A percentile compares a stretch with the other conserved stretches of the same genome.
phyloP scores from a whole-genome alignment of 1,140 invertebrate species.

The Solenopsis invicta region DNA sequence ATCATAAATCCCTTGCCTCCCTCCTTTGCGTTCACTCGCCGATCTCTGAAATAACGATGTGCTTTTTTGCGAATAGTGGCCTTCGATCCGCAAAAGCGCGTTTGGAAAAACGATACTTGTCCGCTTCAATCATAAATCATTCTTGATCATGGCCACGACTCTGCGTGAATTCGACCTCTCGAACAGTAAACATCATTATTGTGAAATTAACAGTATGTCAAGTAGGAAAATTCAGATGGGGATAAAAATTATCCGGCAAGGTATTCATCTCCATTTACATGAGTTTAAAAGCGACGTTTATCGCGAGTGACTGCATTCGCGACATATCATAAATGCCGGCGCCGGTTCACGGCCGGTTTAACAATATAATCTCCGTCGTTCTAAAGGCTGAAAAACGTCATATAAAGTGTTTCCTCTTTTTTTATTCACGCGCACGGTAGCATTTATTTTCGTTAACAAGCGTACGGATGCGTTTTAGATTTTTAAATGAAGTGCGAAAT shows the following conservation, averaged over 20 bases:
- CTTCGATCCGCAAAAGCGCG: constrained; percentile 38
- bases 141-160: constrained; percentile 25
- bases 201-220: neutral
- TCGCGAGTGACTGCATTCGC: constrained; percentile 17
- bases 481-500: constrained; percentile 24
- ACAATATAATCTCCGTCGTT: constrained; percentile 21
- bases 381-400: constrained; percentile 19
- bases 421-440: neutral
- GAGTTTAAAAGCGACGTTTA: constrained; percentile 49
- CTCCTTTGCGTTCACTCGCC: neutral
- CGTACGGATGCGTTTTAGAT: neutral
- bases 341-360: constrained; percentile 26
- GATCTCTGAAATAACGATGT: constrained; percentile 13
- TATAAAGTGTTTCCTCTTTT: neutral
- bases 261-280: neutral
- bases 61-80: constrained; percentile 4
- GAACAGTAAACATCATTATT: constrained; percentile 1
- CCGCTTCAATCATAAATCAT: constrained; percentile 45
- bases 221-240: neutral
- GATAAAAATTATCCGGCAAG: constrained; percentile 14
- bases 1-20: constrained; percentile 21
- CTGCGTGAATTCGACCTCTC: constrained; percentile 12
- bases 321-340: constrained; percentile 30
- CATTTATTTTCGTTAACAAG: constrained; percentile 2
- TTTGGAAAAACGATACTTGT: constrained; percentile 19